These are phyloP conservation scores for Nipponacmea schrenckii DNA, from an alignment of 2,888 invertebrate genomes.

Conservation along the genomic window DNA sequence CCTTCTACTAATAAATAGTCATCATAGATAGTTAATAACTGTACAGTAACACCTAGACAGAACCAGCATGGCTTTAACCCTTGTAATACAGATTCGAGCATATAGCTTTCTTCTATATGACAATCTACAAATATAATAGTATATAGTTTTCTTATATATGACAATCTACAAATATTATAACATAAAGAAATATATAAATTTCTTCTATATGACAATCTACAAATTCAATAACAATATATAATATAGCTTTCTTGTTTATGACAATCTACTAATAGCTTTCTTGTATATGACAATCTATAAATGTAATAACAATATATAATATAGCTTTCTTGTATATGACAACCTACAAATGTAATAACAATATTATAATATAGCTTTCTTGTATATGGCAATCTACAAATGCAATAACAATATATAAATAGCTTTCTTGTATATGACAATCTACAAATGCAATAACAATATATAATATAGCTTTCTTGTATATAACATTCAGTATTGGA, in stretches of 20 bases:
- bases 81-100: constrained; percentile 27
- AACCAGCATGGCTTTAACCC: constrained; percentile 44
- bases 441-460: background rate
- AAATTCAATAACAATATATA: background rate
- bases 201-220: constrained; percentile 6
- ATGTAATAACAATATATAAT: background rate
- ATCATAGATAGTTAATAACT: constrained; percentile 40
- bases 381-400: constrained; percentile 1
- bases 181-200: constrained; percentile 8
- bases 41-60: constrained; percentile 39
- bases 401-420: background rate
- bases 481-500: background rate
- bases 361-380: constrained; percentile 11
- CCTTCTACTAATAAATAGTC: constrained; percentile 46
- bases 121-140: background rate
- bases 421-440: background rate
- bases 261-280: background rate
- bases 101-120: background rate
- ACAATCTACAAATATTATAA: no score
- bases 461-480: constrained; percentile 11
- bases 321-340: background rate
- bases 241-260: background rate
- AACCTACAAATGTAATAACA: constrained; percentile 25
- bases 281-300: background rate
- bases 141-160: background rate